These are phyloP conservation scores for Tetramorium parvispinum DNA, from an alignment of 1,140 invertebrate genomes.

Conservation along the genomic window DNA sequence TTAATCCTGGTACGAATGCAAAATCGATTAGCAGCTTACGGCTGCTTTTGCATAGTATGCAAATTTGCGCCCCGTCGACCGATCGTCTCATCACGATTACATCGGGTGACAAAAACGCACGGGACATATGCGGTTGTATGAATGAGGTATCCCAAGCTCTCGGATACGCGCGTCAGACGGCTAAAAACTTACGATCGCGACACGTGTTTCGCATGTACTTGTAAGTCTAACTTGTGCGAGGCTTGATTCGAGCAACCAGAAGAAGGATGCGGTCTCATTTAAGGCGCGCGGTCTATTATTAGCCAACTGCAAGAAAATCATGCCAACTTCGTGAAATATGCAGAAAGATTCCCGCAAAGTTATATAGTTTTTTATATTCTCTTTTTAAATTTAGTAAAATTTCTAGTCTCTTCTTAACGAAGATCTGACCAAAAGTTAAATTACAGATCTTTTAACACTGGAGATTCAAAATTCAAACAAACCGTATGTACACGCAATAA, in stretches of 20 bases:
- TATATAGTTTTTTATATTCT: neutral
- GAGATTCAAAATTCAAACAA: neutral
- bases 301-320: neutral
- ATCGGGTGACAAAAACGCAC: conserved; percentile 23
- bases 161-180: neutral
- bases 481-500: too few species aligned
- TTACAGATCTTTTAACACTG: neutral
- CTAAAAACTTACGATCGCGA: conserved; percentile 36
- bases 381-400: neutral
- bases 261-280: conserved; percentile 15
- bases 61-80: conserved; percentile 19
- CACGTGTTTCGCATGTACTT: conserved; percentile 49
- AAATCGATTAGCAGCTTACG: conserved; percentile 1
- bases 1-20: neutral
- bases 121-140: conserved; percentile 37
- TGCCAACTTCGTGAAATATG: neutral
- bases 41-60: neutral
- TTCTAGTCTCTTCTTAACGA: neutral
- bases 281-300: conserved; percentile 14
- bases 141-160: conserved; percentile 19
- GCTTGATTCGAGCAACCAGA: conserved; percentile 13
- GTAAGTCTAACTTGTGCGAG: neutral
- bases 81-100: conserved; percentile 19
- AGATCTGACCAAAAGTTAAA: neutral
- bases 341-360: neutral